phyloP scores from a whole-genome alignment of 2,797 vertebrate genomes.

The Rhinichthys osculus region DNA sequence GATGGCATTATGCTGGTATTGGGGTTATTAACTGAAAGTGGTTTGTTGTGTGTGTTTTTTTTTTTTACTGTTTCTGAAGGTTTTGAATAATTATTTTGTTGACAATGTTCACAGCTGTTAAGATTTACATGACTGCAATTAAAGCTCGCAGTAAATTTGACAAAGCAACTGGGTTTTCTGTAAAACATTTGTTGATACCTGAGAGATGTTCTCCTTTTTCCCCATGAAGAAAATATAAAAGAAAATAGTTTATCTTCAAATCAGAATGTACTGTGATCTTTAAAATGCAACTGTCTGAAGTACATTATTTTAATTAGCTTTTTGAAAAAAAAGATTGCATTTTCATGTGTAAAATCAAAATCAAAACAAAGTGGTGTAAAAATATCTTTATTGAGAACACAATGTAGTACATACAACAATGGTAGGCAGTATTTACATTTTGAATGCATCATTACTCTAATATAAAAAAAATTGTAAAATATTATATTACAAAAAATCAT shows the following conservation, averaged over 20 bases:
- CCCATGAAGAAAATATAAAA: not conserved
- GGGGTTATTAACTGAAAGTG: not conserved
- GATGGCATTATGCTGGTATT: not conserved
- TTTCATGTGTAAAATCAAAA: conserved; percentile 1
- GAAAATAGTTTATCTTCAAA: not conserved
- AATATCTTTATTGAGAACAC: conserved; percentile 29
- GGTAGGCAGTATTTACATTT: not conserved
- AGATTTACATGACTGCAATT: conserved; percentile 31
- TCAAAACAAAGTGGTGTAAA: conserved; percentile 6
- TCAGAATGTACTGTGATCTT: not conserved
- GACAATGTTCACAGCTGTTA: not conserved
- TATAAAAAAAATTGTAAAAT: not conserved
- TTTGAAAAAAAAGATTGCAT: not conserved
- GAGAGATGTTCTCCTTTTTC: not conserved
- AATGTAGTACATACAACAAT: not conserved
- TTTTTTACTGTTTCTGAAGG: not conserved
- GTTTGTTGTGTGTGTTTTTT: not conserved
- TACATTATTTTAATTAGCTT: not conserved
- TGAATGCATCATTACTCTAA: not conserved
- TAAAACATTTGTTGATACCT: not conserved
- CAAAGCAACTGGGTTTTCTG: not conserved
- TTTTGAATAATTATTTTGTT: conserved; percentile 6
- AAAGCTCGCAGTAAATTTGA: conserved; percentile 30
- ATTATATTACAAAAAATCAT: not conserved
- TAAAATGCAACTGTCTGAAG: not conserved